Base-by-base conservation (phyloP, 2,113 vertebrate genomes). In the Condylura cristata region DNA sequence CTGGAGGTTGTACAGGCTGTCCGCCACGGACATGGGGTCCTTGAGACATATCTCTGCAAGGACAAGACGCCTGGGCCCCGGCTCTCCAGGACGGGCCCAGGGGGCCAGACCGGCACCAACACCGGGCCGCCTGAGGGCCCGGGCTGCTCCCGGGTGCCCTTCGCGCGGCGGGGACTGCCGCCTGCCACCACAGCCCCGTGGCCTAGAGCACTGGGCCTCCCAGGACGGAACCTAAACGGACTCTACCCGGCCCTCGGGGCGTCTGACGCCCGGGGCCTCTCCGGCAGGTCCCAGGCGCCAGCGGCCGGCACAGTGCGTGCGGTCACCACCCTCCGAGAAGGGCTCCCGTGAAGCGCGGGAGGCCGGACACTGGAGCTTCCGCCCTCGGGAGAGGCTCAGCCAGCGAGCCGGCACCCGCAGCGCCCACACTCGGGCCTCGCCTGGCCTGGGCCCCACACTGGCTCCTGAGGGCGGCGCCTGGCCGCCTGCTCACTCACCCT, bases 1-100 rank as follows among this genome's bases (percentile, higher is more conserved):
- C 97, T 99, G 99, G 51, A 99, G 97, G 97, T 99, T 99, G 96
- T 99, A 99, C 30, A 99, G 97, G 97, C 98, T 99, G 97, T 99
- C 99, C 4, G 99, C 98, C 94, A 98, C 98, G 0, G 99, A 99
- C 99, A 99, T 99, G 87, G 98, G 98, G 88, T 99, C 99, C 98
- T 99, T 99, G 98, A 99, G 97, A 95, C 99, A 99, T 75, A 99
- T 99, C 65, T 99, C 99, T 99, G 97, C 3, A 3, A 74, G 81
- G 60, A 93, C 5, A 84, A 22, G 56, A 58, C 8, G n/a, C 46
- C 58, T 53, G 39, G 61, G 72, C 24, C 76, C 82, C 3, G 3
- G 51, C 9, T 70, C 61, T n/a, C 2, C 0, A 9, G 10, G 10
- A n/a, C 32, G 74, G 34, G 6, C 61, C 44, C 18, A 1, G 14